Evolutionary conservation across 2,797 vertebrate species (phyloP).

Genomic region (Rousettus madagascariensis): DNA sequence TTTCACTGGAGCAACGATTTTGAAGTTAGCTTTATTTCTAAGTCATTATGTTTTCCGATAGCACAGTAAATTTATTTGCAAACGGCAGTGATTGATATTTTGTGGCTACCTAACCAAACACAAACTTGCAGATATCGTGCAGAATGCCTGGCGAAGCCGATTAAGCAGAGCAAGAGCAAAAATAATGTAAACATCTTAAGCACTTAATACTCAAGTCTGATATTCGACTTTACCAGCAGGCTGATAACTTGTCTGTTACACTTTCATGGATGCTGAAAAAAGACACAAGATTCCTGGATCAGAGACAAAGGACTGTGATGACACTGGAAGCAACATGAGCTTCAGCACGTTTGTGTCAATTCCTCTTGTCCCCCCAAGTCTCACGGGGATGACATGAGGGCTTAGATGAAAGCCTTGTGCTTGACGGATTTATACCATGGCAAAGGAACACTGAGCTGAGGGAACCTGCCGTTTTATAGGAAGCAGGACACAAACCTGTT

Average conservation of each 20-base stretch:
- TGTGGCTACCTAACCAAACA: not conserved
- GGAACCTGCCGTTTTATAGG: not conserved
- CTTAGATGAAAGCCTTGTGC: not conserved
- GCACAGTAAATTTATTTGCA: conserved; percentile 5
- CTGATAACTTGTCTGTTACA: not conserved
- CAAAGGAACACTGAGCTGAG: not conserved
- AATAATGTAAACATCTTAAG: conserved; percentile 33
- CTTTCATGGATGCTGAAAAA: not conserved
- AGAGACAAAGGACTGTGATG: not conserved
- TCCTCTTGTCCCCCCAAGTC: not conserved
- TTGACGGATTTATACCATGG: not conserved
- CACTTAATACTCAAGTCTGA: not conserved
- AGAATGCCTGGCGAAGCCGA: not conserved
- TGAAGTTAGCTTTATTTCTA: conserved; percentile 36
- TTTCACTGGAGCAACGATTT: conserved; percentile 29
- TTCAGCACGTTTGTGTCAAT: not conserved
- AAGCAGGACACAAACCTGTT: conserved; percentile 18
- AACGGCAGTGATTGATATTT: not conserved
- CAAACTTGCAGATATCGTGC: not conserved
- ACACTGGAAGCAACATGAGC: not conserved
- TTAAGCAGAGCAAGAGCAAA: not conserved
- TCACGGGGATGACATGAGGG: not conserved
- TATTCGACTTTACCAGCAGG: not conserved
- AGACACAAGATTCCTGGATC: not conserved
- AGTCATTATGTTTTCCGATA: conserved; percentile 17